Evolutionary conservation across 2,113 vertebrate genomes (phyloP).

Genomic region (Ivindomyrus marchei): DNA sequence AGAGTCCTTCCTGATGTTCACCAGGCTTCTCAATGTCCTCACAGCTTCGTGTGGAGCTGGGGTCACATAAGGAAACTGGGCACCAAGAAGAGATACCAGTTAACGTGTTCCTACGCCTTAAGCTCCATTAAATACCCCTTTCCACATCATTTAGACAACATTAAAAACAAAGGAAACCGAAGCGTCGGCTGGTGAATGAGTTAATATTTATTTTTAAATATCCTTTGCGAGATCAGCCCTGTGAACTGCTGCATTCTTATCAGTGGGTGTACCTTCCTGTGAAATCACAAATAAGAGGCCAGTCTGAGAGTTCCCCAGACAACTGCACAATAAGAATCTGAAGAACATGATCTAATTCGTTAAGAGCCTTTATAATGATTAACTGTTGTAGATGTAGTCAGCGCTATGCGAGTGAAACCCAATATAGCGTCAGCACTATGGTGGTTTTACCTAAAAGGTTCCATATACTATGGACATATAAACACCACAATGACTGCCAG

Average conservation of each 20-base stretch:
- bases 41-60: conserved; percentile 95
- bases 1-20: conserved; percentile 97
- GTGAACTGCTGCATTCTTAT: not conserved
- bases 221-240: not conserved
- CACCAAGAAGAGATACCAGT: not conserved
- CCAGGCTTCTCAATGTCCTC: conserved; percentile 89
- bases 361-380: not conserved
- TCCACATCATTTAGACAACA: not conserved
- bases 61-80: conserved; percentile 93
- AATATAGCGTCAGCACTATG: not conserved
- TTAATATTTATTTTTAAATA: not conserved
- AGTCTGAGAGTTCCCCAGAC: not conserved
- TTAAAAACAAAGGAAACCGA: not conserved
- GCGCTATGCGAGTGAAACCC: not conserved
- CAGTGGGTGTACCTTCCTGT: not conserved
- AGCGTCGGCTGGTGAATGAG: not conserved
- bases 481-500: not conserved
- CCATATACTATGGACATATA: not conserved
- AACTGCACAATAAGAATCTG: not conserved
- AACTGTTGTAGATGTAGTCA: not conserved
- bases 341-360: not conserved
- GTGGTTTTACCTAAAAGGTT: not conserved
- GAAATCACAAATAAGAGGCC: not conserved
- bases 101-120: not conserved
- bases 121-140: not conserved